phyloP scores from a whole-genome alignment of 1,140 invertebrate species.

The Lepidurus apus region DNA sequence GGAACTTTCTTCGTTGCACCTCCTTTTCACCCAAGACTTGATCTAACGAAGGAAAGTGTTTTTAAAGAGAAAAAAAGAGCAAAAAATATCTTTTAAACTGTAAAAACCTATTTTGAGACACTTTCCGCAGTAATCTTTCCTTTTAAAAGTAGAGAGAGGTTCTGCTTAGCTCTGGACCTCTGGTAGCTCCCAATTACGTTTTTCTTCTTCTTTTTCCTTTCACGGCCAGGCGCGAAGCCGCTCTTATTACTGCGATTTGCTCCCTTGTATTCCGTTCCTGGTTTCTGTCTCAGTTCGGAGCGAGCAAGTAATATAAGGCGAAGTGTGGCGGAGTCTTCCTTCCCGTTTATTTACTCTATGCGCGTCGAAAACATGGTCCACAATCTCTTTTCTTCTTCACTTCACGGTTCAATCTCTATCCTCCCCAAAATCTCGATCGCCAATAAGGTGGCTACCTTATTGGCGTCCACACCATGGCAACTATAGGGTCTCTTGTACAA shows the following conservation, averaged over 20 bases:
- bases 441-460: background rate
- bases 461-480: background rate
- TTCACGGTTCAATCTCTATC: background rate
- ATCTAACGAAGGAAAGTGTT: too few species aligned
- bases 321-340: background rate
- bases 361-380: background rate
- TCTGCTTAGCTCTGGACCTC: too few species aligned
- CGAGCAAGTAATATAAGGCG: background rate
- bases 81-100: too few species aligned
- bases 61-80: too few species aligned
- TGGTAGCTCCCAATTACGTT: background rate
- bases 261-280: background rate
- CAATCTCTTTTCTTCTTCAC: background rate
- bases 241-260: background rate
- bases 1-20: too few species aligned
- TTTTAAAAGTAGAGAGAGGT: too few species aligned
- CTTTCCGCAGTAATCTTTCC: too few species aligned
- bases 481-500: background rate
- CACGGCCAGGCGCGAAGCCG: background rate
- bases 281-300: background rate
- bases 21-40: too few species aligned
- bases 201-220: background rate
- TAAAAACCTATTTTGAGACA: too few species aligned
- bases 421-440: background rate
- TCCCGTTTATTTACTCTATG: background rate